A percentile compares a stretch with the other conserved stretches of the same genome.
Evolutionary conservation across 2,888 invertebrate genomes (phyloP).

Genomic region (Protonemura montana): DNA sequence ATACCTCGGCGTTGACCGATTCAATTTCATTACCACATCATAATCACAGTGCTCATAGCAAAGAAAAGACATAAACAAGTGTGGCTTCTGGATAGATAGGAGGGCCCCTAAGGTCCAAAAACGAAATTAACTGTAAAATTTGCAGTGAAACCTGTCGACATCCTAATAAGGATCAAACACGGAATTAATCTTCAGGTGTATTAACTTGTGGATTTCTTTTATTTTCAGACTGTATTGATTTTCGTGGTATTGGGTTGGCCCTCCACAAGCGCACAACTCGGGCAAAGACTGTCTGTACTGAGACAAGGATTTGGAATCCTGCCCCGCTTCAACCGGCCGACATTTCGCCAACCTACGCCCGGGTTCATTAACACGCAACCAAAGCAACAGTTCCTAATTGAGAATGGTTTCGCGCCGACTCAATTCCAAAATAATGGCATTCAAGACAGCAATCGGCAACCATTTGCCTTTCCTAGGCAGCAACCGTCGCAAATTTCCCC

Average conservation of each 20-base stretch:
- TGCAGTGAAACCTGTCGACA: neutral
- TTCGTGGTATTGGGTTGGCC: conserved; percentile 5
- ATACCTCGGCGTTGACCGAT: neutral
- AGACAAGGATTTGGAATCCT: neutral
- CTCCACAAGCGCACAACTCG: neutral
- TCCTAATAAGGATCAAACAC: neutral
- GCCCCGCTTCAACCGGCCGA: neutral
- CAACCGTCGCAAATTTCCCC: neutral
- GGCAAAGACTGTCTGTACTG: neutral
- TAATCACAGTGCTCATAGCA: neutral
- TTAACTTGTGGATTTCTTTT: neutral
- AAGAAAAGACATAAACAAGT: neutral
- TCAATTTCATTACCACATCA: neutral
- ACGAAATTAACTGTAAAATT: neutral
- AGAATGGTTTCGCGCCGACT: neutral
- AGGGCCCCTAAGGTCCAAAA: neutral
- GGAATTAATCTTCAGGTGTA: neutral
- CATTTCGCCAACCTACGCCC: neutral
- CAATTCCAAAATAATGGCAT: neutral
- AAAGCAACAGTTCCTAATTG: neutral
- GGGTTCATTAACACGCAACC: neutral
- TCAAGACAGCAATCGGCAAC: neutral
- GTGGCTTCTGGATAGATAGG: neutral
- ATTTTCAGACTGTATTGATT: neutral
- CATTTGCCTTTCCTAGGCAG: neutral